phyloP scores from a whole-genome alignment of 2,888 invertebrate genomes.

The Cynaeus angustus region DNA sequence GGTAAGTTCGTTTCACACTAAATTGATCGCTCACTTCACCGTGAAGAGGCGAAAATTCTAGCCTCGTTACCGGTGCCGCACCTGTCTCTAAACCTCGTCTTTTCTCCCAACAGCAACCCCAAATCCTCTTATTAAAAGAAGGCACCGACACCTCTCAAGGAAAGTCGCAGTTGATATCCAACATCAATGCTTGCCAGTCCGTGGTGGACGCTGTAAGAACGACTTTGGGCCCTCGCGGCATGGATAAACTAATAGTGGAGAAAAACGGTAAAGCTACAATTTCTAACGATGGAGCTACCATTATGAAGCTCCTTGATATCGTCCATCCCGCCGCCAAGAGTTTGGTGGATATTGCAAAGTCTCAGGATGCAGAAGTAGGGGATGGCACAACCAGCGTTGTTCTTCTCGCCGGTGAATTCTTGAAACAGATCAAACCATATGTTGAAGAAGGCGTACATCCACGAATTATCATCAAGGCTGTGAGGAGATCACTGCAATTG shows the following conservation, averaged over 20 bases:
- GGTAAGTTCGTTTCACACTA: slow-evolving; percentile 42
- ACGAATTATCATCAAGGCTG: slow-evolving; percentile 91
- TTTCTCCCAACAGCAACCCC: slow-evolving; percentile 86
- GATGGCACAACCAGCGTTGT: slow-evolving; percentile 99
- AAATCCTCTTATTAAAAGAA: slow-evolving; percentile 97
- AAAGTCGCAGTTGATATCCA: slow-evolving; percentile 95
- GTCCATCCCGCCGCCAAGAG: slow-evolving; percentile 99
- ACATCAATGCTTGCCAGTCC: slow-evolving; percentile 97
- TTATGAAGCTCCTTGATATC: slow-evolving; percentile 97
- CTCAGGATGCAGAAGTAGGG: slow-evolving; percentile 99
- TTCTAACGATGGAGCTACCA: slow-evolving; percentile 99
- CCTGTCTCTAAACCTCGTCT: slow-evolving; percentile 44
- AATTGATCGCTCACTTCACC: background rate
- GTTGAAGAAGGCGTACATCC: slow-evolving; percentile 98
- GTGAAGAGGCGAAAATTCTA: too few species aligned
- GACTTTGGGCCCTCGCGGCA: slow-evolving; percentile 97
- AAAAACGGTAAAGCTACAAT: slow-evolving; percentile 93
- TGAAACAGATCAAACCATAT: slow-evolving; percentile 95
- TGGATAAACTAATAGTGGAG: slow-evolving; percentile 99
- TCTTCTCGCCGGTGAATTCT: slow-evolving; percentile 93
- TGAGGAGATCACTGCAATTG: slow-evolving; percentile 87
- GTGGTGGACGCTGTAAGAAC: slow-evolving; percentile 98
- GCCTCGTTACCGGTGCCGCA: slow-evolving; percentile 27
- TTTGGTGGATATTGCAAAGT: slow-evolving; percentile 98
- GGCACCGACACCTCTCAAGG: slow-evolving; percentile 98